Conservation (phyloP, 2,113 vertebrate genomes). For the Aphyosemion australe region DNA sequence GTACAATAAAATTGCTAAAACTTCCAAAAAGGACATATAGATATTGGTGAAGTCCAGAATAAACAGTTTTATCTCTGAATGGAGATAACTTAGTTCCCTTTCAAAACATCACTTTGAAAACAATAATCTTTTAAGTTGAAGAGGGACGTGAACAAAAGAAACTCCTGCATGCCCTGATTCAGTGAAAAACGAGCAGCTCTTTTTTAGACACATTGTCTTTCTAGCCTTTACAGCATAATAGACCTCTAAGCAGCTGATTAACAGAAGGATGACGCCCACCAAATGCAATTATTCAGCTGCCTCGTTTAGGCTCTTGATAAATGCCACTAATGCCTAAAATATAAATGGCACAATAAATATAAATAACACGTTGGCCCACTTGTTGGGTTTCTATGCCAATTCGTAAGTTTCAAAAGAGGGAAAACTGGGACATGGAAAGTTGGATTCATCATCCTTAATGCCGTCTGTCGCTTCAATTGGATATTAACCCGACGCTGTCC, state of each 20-base stretch:
- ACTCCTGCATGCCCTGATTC: constrained; percentile 19
- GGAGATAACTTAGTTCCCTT: no score
- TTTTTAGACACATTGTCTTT: constrained; percentile 36
- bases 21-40: no score
- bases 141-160: neutral
- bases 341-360: constrained; percentile 57
- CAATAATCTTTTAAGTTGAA: no score
- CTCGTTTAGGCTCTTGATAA: constrained; percentile 32
- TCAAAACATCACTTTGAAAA: no score
- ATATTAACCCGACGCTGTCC: constrained; percentile 44
- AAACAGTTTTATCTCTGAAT: no score
- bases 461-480: constrained; percentile 62
- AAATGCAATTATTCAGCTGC: constrained; percentile 46
- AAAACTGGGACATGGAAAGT: constrained; percentile 60
- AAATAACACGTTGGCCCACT: constrained; percentile 48
- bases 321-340: constrained; percentile 40
- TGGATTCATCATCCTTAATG: constrained; percentile 63
- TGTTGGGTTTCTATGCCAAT: constrained; percentile 23
- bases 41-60: no score
- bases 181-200: constrained; percentile 47
- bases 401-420: constrained; percentile 41
- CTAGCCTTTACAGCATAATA: constrained; percentile 45
- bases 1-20: no score
- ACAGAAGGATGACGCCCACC: constrained; percentile 37
- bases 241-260: constrained; percentile 63